A percentile compares a stretch with the other conserved stretches of the same genome.
These are phyloP conservation scores for Peribatodes rhomboidaria DNA, from an alignment of 2,888 invertebrate species.

Conservation along the genomic window DNA sequence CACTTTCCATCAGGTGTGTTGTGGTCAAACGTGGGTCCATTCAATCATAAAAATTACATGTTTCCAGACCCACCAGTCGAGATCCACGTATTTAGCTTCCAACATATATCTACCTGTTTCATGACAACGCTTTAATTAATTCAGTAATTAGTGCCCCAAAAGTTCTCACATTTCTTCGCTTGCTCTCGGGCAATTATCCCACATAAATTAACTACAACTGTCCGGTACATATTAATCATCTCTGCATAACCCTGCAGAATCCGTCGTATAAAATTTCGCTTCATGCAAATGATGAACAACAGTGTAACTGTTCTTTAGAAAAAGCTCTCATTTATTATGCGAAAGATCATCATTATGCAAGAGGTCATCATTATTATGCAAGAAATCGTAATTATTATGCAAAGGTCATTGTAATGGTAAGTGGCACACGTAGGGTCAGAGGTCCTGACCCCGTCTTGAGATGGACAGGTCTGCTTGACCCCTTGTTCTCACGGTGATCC, in stretches of 20 bases:
- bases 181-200: conserved; percentile 20
- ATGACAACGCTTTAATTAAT: no score
- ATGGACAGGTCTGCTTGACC: conserved; percentile 65
- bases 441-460: conserved; percentile 75
- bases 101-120: no score
- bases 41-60: no score
- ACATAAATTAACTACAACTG: conserved; percentile 35
- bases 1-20: no score
- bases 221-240: conserved; percentile 42
- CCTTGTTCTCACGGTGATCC: conserved; percentile 77
- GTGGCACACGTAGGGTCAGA: conserved; percentile 77
- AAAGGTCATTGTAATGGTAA: conserved; percentile 58
- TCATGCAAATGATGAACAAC: conserved; percentile 68
- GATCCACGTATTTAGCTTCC: no score
- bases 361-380: conserved; percentile 49
- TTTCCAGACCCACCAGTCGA: no score
- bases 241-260: conserved; percentile 43
- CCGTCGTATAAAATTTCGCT: conserved; percentile 61
- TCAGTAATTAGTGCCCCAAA: background rate
- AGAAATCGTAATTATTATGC: conserved; percentile 18
- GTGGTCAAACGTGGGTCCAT: no score
- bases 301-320: conserved; percentile 29
- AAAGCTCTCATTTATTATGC: conserved; percentile 44
- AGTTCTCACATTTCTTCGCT: conserved; percentile 27
- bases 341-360: conserved; percentile 22